These are phyloP conservation scores for Cheilosia vernalis DNA, from an alignment of 2,888 invertebrate genomes.

Conservation along the genomic window DNA sequence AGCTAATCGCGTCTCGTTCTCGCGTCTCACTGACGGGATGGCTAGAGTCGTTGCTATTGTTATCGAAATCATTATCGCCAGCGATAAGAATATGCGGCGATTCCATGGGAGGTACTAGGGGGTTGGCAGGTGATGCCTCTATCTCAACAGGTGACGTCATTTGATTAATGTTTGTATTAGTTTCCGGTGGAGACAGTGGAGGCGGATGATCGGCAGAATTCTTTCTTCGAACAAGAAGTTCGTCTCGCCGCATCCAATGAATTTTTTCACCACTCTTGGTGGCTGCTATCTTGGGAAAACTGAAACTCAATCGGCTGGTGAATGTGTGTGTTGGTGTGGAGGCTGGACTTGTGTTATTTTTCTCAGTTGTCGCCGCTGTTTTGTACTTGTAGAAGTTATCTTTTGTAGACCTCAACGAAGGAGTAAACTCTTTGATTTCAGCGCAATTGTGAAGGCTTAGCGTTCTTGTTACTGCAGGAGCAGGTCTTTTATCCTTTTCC, in stretches of 20 bases:
- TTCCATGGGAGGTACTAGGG: conserved; percentile 7
- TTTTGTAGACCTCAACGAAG: conserved; percentile 76
- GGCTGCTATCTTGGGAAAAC: conserved; percentile 76
- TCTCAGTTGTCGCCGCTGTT: conserved; percentile 79
- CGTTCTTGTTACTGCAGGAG: conserved; percentile 78
- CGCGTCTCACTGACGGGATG: conserved; percentile 67
- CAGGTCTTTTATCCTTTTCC: conserved; percentile 38
- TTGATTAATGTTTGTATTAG: conserved; percentile 39
- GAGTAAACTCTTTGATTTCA: conserved; percentile 30
- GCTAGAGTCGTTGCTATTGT: conserved; percentile 56
- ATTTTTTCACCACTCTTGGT: conserved; percentile 78
- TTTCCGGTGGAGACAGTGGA: conserved; percentile 17
- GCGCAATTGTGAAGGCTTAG: conserved; percentile 80
- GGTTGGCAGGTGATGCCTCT: conserved; percentile 44
- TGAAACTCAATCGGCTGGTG: conserved; percentile 51
- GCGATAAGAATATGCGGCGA: conserved; percentile 49
- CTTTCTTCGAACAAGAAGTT: conserved; percentile 75
- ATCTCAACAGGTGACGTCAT: conserved; percentile 25
- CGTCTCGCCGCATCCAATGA: conserved; percentile 80
- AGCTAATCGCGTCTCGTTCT: conserved; percentile 76
- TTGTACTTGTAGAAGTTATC: conserved; percentile 83
- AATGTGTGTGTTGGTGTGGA: conserved; percentile 75
- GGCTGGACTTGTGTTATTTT: conserved; percentile 74
- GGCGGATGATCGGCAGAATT: conserved; percentile 6
- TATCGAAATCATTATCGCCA: conserved; percentile 58